phyloP scores from a whole-genome alignment of 2,797 vertebrate genomes.

The Neoniphon sammara region DNA sequence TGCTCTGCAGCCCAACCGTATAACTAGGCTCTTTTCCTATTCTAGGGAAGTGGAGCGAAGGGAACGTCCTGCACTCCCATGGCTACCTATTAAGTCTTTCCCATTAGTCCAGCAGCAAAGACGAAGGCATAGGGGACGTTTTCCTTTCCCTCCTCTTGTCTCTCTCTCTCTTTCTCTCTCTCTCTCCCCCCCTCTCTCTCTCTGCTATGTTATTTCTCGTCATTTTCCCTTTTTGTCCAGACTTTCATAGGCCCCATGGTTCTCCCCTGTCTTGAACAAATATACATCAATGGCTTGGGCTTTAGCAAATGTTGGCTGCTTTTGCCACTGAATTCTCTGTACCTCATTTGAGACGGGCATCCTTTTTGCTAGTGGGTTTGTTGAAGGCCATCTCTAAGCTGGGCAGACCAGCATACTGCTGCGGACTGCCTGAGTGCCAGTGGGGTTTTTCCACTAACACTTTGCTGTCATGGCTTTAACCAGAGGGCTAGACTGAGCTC shows the following conservation, averaged over 20 bases:
- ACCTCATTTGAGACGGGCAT: constrained; percentile 71
- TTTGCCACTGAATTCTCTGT: constrained; percentile 72
- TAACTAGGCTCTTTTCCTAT: constrained; percentile 80
- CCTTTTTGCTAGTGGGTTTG: constrained; percentile 71
- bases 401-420: constrained; percentile 52
- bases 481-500: constrained; percentile 53
- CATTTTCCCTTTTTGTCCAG: constrained; percentile 67
- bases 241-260: constrained; percentile 46
- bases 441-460: constrained; percentile 75
- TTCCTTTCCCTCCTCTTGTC: constrained; percentile 24
- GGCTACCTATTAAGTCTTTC: constrained; percentile 59
- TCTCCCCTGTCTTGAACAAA: constrained; percentile 72
- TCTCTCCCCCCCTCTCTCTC: constrained; percentile 32
- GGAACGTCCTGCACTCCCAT: constrained; percentile 65
- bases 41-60: constrained; percentile 71
- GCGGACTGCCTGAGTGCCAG: constrained; percentile 63
- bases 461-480: constrained; percentile 67
- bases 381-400: constrained; percentile 73
- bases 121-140: constrained; percentile 47
- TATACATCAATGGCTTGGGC: constrained; percentile 73
- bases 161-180: constrained; percentile 18
- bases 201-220: constrained; percentile 51
- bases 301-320: constrained; percentile 71
- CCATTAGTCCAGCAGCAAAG: constrained; percentile 54
- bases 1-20: constrained; percentile 82